A percentile compares a stretch with the other conserved stretches of the same genome.
Evolutionary conservation across 2,888 invertebrate species (phyloP).

Genomic region (Hetaerina titia): DNA sequence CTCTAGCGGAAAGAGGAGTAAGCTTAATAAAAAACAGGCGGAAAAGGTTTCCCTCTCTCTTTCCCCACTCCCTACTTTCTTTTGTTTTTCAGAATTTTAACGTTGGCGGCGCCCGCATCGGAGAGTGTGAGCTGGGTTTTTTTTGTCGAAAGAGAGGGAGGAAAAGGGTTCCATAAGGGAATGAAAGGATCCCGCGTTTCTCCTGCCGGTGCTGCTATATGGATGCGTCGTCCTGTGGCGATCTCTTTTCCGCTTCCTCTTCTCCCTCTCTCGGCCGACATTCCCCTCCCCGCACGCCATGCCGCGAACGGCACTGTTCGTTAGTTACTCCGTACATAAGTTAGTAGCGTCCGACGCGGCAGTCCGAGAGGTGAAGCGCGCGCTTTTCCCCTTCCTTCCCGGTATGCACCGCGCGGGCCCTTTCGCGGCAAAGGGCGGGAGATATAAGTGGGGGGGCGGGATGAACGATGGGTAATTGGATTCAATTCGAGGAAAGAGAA

Average conservation of each 20-base stretch:
- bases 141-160: neutral
- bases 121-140: neutral
- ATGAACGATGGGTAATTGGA: too few species aligned
- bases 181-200: neutral
- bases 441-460: neutral
- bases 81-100: constrained; percentile 52
- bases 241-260: neutral
- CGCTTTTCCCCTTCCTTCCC: constrained; percentile 5
- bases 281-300: neutral
- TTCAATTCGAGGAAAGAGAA: too few species aligned
- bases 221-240: neutral
- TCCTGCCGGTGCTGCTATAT: neutral
- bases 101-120: constrained; percentile 61
- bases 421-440: constrained; percentile 22
- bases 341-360: constrained; percentile 23
- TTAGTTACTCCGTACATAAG: constrained; percentile 41
- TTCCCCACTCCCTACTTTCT: neutral
- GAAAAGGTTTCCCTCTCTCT: neutral
- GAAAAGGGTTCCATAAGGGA: neutral
- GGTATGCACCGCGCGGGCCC: neutral
- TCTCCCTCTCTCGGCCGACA: neutral
- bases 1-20: constrained; percentile 65
- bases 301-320: neutral
- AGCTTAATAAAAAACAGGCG: constrained; percentile 53
- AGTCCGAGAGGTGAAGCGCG: constrained; percentile 16